Evolutionary conservation across 2,113 vertebrate species (phyloP).

Genomic region (Castor canadensis): DNA sequence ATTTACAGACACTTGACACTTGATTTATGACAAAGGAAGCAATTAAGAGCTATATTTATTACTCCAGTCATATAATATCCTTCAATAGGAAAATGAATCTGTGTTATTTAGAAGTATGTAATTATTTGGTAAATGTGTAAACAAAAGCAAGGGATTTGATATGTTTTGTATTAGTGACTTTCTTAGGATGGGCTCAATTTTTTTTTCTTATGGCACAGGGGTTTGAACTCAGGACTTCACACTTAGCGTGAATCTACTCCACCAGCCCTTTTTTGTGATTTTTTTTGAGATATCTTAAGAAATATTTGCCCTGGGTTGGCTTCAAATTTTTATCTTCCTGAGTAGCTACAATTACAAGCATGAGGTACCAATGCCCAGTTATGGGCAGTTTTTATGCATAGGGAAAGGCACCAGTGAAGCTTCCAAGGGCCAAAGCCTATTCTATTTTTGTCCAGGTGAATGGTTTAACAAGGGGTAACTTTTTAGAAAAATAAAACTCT

Average conservation of each 20-base stretch:
- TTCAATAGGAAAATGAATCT: not conserved
- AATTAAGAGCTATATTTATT: not conserved
- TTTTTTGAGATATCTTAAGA: too few species aligned
- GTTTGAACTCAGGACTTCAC: too few species aligned
- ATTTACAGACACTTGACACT: not conserved
- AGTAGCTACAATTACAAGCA: too few species aligned
- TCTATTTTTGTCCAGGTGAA: not conserved
- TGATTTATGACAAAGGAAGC: not conserved
- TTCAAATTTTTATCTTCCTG: too few species aligned
- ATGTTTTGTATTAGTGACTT: not conserved
- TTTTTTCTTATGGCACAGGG: too few species aligned
- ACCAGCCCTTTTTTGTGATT: too few species aligned
- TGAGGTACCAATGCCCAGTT: too few species aligned
- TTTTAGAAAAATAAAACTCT: not conserved
- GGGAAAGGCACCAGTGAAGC: accelerated
- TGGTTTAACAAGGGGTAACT: not conserved
- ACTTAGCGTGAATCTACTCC: too few species aligned
- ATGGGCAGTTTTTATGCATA: not conserved
- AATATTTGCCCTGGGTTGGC: too few species aligned
- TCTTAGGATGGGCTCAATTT: not conserved
- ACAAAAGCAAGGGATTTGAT: not conserved
- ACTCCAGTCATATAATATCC: not conserved
- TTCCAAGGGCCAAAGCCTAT: not conserved
- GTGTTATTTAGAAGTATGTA: not conserved
- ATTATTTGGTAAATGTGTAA: not conserved